Base-by-base conservation (phyloP, 2,113 vertebrate species). In the Falcunculus frontatus region DNA sequence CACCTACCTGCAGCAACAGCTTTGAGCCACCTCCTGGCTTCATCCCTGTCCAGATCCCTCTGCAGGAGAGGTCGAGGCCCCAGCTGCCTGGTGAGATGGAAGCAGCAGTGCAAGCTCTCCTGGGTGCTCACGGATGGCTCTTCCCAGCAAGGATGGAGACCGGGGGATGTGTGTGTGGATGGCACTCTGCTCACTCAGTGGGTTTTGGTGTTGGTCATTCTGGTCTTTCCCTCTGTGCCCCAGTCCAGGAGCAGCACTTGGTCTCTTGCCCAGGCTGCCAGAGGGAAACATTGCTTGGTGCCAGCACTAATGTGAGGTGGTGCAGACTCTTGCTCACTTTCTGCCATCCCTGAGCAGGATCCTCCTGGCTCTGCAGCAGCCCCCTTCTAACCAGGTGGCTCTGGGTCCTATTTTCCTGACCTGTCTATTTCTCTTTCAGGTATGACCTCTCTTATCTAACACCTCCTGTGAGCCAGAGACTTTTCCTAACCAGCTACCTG, bases 371-470 rank as follows among this genome's bases (percentile, higher is more conserved):
- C 50, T 95, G 65, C 77, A 96, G 77, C 81, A 60, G 39, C 20
- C 4, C 16, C 4, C 4, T 69, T 78, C 64, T 95, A 92, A 93
- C 50, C 52, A 57, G 10, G 18, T 39, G 39, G 35, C 70, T 70
- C 42, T 15, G 4, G 22, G 29, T 85, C 27, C 46, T 70, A 0
- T 32, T 87, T 78, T 87, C 64, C 50, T 93, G 60, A 95, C 75
- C 53, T 96, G 69, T 93, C 33, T 30, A 14, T 95, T 96, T 97
- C 89, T 96, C 69, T 97, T 96, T 59, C 95, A 97, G 96, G 94
- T 96, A 96, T 95, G 87, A 97, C 96, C 77, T 97, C 96, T 72
- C 90, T 95, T 92, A 97, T 96, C 93, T 97, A 97, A 97, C 82
- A 87, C 56, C 75, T 95, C 64, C 91, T 41, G 70, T 53, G 63